Evolutionary conservation across 37 sponge, comb jelly and placozoan species (phyloP), one percentile per base, ranked within the genome.

Genomic region (Amphimedon queenslandica): DNA sequence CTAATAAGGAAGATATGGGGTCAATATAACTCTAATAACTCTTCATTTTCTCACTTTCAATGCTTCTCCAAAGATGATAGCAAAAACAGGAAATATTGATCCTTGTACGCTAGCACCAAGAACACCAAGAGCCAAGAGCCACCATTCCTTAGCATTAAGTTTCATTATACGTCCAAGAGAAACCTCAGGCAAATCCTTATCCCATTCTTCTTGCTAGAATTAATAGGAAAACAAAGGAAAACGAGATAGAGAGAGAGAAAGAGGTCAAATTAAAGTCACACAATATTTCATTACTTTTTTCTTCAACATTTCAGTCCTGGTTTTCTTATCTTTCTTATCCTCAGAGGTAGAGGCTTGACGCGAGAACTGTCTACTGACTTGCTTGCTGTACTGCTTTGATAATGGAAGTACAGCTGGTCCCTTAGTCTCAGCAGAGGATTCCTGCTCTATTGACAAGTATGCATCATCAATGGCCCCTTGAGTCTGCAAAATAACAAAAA

Each of bases 71-170:
- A 91, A 91, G 41, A 91, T 32, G 25, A 91, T 68, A 36, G 90
- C 67, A 79, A 91, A 91, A 34, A 79, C 10, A 0, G 92, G 92
- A 21, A 70, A 80, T 20, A 77, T 40, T 29, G 24, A 1, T 0
- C 92, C 92, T 63, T 77, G 58, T 13, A 84, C 79, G 28, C 55
- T 56, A 21, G 90, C 77, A 36, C 90, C 92, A 1, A 87, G 20
- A 20, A 79, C 6, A 6, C 92, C 93, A 1, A 92, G 27, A 2
- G 77, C 24, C 39, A 94, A 84, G 37, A 85, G 61, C 63, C 72
- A 77, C 92, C 92, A 94, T 57, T 94, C 96, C 16, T 37, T 66
- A 34, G 81, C 55, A 78, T 92, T 94, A 55, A 77, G 23, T 29
- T 60, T 66, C 8, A 90, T 0, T 13, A 92, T 47, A 2, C 84